Conservation (phyloP, 2,888 invertebrate species). For the Chrysina gloriosa region DNA sequence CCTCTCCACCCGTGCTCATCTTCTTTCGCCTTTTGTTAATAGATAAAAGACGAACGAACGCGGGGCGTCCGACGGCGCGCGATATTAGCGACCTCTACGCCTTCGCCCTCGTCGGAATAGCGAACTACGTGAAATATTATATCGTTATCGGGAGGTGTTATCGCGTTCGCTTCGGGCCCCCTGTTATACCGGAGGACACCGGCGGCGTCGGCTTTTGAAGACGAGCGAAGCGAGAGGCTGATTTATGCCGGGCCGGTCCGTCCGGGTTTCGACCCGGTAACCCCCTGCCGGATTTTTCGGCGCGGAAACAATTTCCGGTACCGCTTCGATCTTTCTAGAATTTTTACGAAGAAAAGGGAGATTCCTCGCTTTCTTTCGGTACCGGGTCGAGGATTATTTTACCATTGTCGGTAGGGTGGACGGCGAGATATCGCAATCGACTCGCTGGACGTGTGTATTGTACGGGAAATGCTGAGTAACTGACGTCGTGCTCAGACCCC, state of each 20-base stretch:
- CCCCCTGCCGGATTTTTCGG: constrained; percentile 11
- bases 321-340: too few species aligned
- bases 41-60: constrained; percentile 24
- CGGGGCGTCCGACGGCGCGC: neutral
- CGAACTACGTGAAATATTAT: constrained; percentile 25
- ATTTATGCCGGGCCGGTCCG: constrained; percentile 26
- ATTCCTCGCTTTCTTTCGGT: too few species aligned
- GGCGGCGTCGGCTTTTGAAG: constrained; percentile 1
- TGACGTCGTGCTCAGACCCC: too few species aligned
- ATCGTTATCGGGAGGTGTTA: constrained; percentile 28
- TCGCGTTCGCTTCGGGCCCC: neutral
- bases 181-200: neutral
- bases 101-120: constrained; percentile 12
- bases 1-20: neutral
- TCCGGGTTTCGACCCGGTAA: neutral
- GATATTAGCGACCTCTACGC: constrained; percentile 35
- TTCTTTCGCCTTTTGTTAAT: constrained; percentile 36
- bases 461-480: too few species aligned
- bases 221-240: constrained; percentile 11
- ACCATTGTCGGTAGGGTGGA: too few species aligned
- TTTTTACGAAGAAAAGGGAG: too few species aligned
- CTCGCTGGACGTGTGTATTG: too few species aligned
- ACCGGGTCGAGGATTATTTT: too few species aligned
- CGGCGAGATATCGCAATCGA: too few species aligned
- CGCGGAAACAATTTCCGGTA: constrained; percentile 9